phyloP scores from a whole-genome alignment of 1,140 invertebrate species.

The Ips typographus region DNA sequence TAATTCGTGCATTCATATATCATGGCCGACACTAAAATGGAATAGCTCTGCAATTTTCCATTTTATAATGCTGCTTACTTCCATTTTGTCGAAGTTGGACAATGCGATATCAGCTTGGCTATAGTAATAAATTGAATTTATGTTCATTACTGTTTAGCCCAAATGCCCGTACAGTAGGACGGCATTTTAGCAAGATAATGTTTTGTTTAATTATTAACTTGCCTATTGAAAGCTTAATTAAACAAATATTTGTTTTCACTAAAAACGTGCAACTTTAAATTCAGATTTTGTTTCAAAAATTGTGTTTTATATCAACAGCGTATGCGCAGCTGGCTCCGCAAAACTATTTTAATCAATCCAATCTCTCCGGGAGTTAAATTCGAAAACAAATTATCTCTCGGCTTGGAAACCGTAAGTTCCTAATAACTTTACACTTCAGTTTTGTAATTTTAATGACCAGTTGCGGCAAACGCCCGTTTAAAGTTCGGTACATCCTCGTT shows the following conservation, averaged over 20 bases:
- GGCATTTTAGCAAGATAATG: not conserved
- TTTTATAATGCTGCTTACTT: slow-evolving; percentile 14
- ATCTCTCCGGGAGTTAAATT: too few relatives aligned
- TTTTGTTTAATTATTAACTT: slow-evolving; percentile 3
- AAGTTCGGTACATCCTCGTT: not conserved
- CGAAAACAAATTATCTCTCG: not conserved
- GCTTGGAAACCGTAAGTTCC: not conserved
- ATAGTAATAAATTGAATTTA: slow-evolving; percentile 14
- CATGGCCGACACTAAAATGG: not conserved
- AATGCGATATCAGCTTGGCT: not conserved
- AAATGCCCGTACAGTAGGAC: not conserved
- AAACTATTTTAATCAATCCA: too few relatives aligned
- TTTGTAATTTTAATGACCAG: not conserved
- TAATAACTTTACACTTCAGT: not conserved
- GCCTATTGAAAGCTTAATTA: not conserved
- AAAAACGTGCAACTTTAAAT: too few relatives aligned
- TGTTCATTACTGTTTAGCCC: slow-evolving; percentile 11
- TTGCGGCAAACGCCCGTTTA: not conserved
- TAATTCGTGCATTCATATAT: slow-evolving; percentile 10
- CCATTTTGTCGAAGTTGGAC: slow-evolving; percentile 8
- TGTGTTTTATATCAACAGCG: too few relatives aligned
- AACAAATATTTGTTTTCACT: not conserved
- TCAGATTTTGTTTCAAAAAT: too few relatives aligned
- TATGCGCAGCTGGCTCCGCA: too few relatives aligned
- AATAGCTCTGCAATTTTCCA: slow-evolving; percentile 11